Evolutionary conservation across 2,113 vertebrate species (phyloP).

Genomic region (Tor tambroides): DNA sequence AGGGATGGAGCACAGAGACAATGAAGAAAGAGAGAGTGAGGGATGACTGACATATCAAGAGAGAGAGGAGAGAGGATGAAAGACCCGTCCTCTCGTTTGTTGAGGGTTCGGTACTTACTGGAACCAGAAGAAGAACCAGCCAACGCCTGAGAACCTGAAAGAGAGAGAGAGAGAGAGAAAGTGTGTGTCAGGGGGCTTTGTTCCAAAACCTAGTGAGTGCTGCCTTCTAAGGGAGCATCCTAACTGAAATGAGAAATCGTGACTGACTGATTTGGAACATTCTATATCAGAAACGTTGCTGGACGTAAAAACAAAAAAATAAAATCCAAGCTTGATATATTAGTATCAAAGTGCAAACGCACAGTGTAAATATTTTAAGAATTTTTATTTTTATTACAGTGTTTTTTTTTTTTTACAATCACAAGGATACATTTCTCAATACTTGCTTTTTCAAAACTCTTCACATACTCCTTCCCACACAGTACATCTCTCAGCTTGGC

Average conservation of each 20-base stretch:
- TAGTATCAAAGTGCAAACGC: too few relatives aligned
- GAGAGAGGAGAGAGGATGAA: constrained; percentile 46
- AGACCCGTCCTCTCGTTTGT: background rate
- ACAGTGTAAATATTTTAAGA: too few relatives aligned
- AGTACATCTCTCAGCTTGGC: too few relatives aligned
- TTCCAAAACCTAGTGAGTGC: background rate
- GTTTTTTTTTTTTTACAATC: too few relatives aligned
- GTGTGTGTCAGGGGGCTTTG: constrained; percentile 35
- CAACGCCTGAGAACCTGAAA: constrained; percentile 73
- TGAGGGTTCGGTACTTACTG: constrained; percentile 74
- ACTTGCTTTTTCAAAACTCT: too few relatives aligned
- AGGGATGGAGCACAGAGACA: constrained; percentile 56
- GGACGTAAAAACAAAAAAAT: background rate
- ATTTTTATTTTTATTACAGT: too few relatives aligned
- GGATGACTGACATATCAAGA: constrained; percentile 43
- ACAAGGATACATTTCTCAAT: too few relatives aligned
- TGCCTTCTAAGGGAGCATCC: background rate
- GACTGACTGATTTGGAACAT: background rate
- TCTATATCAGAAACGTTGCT: background rate
- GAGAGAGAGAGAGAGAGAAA: constrained; percentile 33
- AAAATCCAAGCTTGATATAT: background rate
- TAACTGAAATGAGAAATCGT: background rate
- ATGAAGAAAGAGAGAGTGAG: constrained; percentile 58
- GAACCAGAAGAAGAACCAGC: constrained; percentile 78
- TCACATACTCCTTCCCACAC: too few relatives aligned